A percentile compares a stretch with the other conserved stretches of the same genome.
These are phyloP conservation scores for Amphiprion ocellaris DNA, from an alignment of 2,113 vertebrate genomes.

Conservation along the genomic window DNA sequence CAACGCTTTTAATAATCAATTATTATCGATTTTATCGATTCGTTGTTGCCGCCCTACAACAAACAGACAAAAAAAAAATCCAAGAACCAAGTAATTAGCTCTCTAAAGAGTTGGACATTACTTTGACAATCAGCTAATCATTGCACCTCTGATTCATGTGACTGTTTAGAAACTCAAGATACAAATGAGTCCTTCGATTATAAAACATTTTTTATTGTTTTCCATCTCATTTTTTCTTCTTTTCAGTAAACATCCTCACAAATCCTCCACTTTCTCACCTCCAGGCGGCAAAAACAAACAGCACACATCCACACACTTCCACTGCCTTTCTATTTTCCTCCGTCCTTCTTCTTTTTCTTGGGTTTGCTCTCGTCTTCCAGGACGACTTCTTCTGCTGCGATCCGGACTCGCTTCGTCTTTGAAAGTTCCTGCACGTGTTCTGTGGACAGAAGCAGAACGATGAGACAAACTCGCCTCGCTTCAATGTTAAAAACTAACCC, in stretches of 20 bases:
- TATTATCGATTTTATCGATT: too few species aligned
- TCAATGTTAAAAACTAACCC: too few species aligned
- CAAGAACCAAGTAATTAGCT: too few species aligned
- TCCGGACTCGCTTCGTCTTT: conserved; percentile 73
- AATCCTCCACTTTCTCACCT: background rate
- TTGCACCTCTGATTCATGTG: background rate
- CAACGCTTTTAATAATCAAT: too few species aligned
- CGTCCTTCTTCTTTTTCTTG: conserved; percentile 72
- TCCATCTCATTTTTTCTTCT: background rate
- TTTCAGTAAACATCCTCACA: background rate
- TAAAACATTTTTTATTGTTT: conserved; percentile 33
- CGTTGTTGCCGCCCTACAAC: too few species aligned
- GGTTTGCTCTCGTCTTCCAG: conserved; percentile 78
- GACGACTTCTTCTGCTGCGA: conserved; percentile 72
- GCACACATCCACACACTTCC: background rate
- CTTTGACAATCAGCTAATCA: too few species aligned
- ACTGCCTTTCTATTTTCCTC: conserved; percentile 54
- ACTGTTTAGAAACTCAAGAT: background rate
- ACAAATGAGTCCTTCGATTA: background rate
- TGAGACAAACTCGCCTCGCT: too few species aligned
- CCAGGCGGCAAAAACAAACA: conserved; percentile 6
- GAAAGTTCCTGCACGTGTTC: conserved; percentile 55
- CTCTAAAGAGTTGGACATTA: too few species aligned
- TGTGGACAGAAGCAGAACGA: conserved; percentile 15
- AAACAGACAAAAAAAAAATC: too few species aligned